These are phyloP conservation scores for Stenoptilia bipunctidactyla DNA, from an alignment of 2,888 invertebrate genomes.

Conservation along the genomic window DNA sequence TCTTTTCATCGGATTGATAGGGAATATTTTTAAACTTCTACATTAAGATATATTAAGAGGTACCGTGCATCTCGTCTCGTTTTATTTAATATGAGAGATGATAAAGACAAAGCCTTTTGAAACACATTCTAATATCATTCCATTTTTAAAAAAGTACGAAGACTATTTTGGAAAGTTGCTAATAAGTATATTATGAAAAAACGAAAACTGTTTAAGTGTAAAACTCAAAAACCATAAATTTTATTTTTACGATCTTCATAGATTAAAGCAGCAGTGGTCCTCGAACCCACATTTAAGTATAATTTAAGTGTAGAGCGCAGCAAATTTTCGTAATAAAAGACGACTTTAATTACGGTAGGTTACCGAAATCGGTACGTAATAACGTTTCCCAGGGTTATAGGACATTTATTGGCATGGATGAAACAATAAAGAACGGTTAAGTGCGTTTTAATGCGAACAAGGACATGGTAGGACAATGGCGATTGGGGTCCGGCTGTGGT, in stretches of 20 bases:
- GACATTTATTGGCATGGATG: conserved; percentile 62
- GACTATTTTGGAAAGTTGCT: no score
- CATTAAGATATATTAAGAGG: no score
- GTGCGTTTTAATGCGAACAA: conserved; percentile 68
- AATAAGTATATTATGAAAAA: no score
- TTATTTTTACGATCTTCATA: conserved; percentile 1
- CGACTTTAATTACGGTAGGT: conserved; percentile 45
- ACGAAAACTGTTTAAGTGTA: no score
- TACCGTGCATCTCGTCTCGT: no score
- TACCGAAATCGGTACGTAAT: conserved; percentile 38
- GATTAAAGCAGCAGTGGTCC: conserved; percentile 2
- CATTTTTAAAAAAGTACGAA: no score
- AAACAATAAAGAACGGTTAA: conserved; percentile 71
- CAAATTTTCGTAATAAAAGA: conserved; percentile 50
- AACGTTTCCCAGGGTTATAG: conserved; percentile 57
- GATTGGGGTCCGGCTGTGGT: conserved; percentile 57
- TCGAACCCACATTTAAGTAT: background rate
- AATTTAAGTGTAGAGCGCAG: conserved; percentile 26
- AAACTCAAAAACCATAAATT: background rate
- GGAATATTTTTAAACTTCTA: no score
- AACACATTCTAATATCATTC: no score
- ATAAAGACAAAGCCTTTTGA: no score
- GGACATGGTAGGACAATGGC: conserved; percentile 61
- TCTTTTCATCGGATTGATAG: no score
- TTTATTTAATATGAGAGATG: no score